These are phyloP conservation scores for Mythimna albipuncta DNA, from an alignment of 2,888 invertebrate genomes.

Conservation along the genomic window DNA sequence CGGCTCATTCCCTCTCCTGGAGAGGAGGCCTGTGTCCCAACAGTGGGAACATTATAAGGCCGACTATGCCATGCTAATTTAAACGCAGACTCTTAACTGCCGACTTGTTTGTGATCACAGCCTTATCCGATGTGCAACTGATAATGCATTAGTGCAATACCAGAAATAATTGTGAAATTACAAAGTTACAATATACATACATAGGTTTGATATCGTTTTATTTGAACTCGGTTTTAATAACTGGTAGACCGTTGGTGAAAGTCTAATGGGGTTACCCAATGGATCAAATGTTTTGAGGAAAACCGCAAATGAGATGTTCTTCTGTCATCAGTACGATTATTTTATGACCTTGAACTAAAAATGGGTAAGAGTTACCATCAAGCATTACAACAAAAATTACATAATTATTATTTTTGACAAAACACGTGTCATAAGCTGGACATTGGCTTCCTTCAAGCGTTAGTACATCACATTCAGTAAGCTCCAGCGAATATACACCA, in stretches of 20 bases:
- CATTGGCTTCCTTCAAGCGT: too few species aligned
- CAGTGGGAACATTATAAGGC: too few species aligned
- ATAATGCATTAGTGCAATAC: constrained; percentile 51
- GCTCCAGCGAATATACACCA: too few species aligned
- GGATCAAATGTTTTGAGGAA: constrained; percentile 13
- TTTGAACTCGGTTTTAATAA: constrained; percentile 47
- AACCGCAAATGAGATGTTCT: neutral
- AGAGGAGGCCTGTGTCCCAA: too few species aligned
- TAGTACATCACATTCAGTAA: too few species aligned
- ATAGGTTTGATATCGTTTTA: constrained; percentile 11
- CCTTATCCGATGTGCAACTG: constrained; percentile 51
- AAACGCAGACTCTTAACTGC: neutral
- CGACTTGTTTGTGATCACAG: constrained; percentile 3
- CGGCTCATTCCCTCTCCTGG: too few species aligned
- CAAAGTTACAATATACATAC: constrained; percentile 6
- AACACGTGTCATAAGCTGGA: too few species aligned
- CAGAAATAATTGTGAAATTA: constrained; percentile 39
- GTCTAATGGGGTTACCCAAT: constrained; percentile 18
- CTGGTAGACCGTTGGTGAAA: constrained; percentile 35
- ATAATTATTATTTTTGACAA: too few species aligned
- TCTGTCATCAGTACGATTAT: neutral
- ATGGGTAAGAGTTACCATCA: too few species aligned
- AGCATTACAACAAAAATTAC: too few species aligned
- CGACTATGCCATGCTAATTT: too few species aligned
- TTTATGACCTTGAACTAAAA: neutral